Conservation (phyloP, 2,888 invertebrate species). For the Ophion costatus region DNA sequence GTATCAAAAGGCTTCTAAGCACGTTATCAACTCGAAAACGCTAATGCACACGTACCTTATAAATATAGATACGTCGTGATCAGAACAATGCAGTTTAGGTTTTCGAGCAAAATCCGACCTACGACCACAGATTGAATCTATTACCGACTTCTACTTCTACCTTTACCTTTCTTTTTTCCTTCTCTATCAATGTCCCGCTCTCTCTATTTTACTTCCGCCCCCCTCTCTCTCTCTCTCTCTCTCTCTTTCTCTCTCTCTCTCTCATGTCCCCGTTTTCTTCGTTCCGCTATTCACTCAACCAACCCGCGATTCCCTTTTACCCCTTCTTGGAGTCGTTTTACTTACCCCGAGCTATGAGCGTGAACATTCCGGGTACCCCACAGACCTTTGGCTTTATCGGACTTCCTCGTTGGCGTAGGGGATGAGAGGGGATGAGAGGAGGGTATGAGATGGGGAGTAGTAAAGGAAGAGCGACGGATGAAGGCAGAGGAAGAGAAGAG, state of each 20-base stretch:
- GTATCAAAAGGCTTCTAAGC: slow-evolving; percentile 33
- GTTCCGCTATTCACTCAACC: slow-evolving; percentile 20
- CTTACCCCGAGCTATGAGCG: slow-evolving; percentile 34
- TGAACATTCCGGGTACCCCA: slow-evolving; percentile 37
- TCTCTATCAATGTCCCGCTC: too few relatives aligned
- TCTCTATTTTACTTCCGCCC: too few relatives aligned
- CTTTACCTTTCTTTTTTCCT: too few relatives aligned
- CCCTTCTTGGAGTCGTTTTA: slow-evolving; percentile 39
- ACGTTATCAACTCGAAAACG: slow-evolving; percentile 47
- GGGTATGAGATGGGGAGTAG: neutral
- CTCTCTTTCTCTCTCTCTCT: slow-evolving; percentile 13
- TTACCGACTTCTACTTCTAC: neutral
- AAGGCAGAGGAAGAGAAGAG: slow-evolving; percentile 4
- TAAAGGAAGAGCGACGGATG: neutral
- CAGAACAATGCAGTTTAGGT: slow-evolving; percentile 17
- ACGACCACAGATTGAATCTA: slow-evolving; percentile 30
- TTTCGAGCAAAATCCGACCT: slow-evolving; percentile 13
- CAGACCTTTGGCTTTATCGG: slow-evolving; percentile 38
- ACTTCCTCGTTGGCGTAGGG: slow-evolving; percentile 1
- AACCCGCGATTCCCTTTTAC: slow-evolving; percentile 20
- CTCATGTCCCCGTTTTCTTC: neutral
- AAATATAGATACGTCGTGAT: slow-evolving; percentile 10
- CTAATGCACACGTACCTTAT: slow-evolving; percentile 12
- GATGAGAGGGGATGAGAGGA: neutral
- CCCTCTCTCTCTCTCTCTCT: too few relatives aligned